Evolutionary conservation across 2,888 invertebrate species (phyloP), one percentile per base, ranked within the genome.

Genomic region (Pilophorus perplexus): DNA sequence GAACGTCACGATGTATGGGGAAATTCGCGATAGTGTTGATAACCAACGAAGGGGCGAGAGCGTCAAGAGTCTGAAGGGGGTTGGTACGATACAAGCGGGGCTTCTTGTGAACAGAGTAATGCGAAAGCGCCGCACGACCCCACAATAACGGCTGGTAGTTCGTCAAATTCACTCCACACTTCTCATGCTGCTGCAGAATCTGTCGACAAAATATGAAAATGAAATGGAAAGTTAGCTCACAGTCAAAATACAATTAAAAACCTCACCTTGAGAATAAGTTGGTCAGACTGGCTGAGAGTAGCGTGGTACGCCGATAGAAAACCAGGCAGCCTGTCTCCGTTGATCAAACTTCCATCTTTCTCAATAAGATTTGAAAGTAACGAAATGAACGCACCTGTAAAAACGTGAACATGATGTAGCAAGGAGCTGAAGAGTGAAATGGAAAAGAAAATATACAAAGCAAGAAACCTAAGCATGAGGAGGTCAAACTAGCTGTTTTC

Each of bases 121-220:
- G 85, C 57, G 84, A 84, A 0, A 88, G 85, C 0, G 91, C 93
- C 2, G 88, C 84, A 74, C 85, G 85, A 0, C 93, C 92, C 88
- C 90, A 94, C 0, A 93, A 79, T 73, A 88, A 89, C 0, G 93
- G 93, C 70, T 88, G 85, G 75, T 83, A 88, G 72, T 85, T 81
- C 55, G 81, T 79, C 10, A 89, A 79, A 18, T 83, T 82, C 67
- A 85, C 79, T 59, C 84, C 85, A 74, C 84, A 83, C 68, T 78
- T 78, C 78, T 92, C 88, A 77, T 89, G 89, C 69, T 83, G 79
- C 71, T 84, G 81, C 64, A 91, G 75, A 69, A 91, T 80, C 55
- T 83, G 79, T 67, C n/a, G n/a, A n/a, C n/a, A n/a, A n/a, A n/a
- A n/a, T n/a, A n/a, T n/a, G n/a, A n/a, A n/a, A n/a, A n/a, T n/a